phyloP scores from a whole-genome alignment of 2,113 vertebrate genomes.

The Pongo abelii region DNA sequence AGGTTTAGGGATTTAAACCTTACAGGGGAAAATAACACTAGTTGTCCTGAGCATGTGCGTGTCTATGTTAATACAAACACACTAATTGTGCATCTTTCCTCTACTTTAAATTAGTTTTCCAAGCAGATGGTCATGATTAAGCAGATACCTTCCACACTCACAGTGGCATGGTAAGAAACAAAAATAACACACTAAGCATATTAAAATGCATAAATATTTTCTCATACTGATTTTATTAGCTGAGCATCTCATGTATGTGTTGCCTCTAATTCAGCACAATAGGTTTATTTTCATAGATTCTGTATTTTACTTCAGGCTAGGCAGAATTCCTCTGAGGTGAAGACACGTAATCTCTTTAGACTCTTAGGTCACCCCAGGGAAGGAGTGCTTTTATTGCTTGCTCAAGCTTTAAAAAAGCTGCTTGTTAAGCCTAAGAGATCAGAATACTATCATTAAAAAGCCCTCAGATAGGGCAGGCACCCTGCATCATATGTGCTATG shows the following conservation, averaged over 20 bases:
- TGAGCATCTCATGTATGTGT: neutral
- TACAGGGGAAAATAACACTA: neutral
- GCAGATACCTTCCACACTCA: neutral
- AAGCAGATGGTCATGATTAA: neutral
- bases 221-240: constrained; percentile 36
- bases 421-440: constrained; percentile 63
- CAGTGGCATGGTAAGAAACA: neutral
- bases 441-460: constrained; percentile 50
- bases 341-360: constrained; percentile 76
- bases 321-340: constrained; percentile 74
- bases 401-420: constrained; percentile 66
- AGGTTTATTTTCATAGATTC: neutral
- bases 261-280: neutral
- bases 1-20: neutral
- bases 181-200: constrained; percentile 20
- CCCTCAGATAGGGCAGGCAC: neutral
- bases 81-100: neutral
- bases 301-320: neutral
- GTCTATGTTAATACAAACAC: neutral
- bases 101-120: constrained; percentile 19
- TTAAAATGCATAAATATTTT: constrained; percentile 57
- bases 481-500: neutral
- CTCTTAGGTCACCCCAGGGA: constrained; percentile 61
- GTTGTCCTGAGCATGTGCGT: neutral
- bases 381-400: constrained; percentile 71